phyloP scores from a whole-genome alignment of 2,113 vertebrate species.

The Reinhardtius hippoglossoides region DNA sequence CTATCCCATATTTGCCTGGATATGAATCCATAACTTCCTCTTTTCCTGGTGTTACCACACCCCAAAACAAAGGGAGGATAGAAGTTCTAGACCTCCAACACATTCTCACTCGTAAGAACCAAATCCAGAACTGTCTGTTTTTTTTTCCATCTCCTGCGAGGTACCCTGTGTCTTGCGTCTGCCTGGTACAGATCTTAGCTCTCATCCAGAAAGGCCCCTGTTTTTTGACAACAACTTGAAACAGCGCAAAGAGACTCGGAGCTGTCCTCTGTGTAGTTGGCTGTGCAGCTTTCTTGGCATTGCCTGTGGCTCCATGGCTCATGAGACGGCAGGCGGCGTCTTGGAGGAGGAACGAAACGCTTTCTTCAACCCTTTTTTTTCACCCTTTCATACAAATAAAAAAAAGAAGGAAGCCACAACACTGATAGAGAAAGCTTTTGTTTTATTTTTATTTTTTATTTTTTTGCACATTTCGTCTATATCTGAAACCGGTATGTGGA shows the following conservation, averaged over 20 bases:
- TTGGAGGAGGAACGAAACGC: slow-evolving; percentile 47
- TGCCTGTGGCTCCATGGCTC: slow-evolving; percentile 72
- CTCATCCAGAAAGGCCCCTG: slow-evolving; percentile 61
- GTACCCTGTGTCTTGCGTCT: slow-evolving; percentile 52
- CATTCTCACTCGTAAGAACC: slow-evolving; percentile 24
- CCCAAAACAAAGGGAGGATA: slow-evolving; percentile 4
- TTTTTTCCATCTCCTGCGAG: slow-evolving; percentile 34
- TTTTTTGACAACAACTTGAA: slow-evolving; percentile 74
- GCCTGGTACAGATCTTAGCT: slow-evolving; percentile 69
- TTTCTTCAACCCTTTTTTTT: slow-evolving; percentile 58
- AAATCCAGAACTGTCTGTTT: slow-evolving; percentile 32
- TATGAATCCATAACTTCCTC: slow-evolving; percentile 2
- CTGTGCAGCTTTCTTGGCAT: slow-evolving; percentile 64
- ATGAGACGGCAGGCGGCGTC: slow-evolving; percentile 56
- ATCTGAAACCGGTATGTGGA: slow-evolving; percentile 67
- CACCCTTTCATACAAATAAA: slow-evolving; percentile 58
- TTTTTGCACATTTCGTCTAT: slow-evolving; percentile 31
- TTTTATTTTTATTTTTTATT: slow-evolving; percentile 36
- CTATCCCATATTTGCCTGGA: neutral
- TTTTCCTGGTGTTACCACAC: slow-evolving; percentile 6
- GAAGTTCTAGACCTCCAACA: slow-evolving; percentile 15
- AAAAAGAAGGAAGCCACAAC: slow-evolving; percentile 56
- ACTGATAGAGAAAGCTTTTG: slow-evolving; percentile 73
- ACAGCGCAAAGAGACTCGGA: slow-evolving; percentile 55
- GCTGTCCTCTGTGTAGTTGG: slow-evolving; percentile 69